Evolutionary conservation across 1,140 invertebrate genomes (phyloP).

Genomic region (Nymphalis io): DNA sequence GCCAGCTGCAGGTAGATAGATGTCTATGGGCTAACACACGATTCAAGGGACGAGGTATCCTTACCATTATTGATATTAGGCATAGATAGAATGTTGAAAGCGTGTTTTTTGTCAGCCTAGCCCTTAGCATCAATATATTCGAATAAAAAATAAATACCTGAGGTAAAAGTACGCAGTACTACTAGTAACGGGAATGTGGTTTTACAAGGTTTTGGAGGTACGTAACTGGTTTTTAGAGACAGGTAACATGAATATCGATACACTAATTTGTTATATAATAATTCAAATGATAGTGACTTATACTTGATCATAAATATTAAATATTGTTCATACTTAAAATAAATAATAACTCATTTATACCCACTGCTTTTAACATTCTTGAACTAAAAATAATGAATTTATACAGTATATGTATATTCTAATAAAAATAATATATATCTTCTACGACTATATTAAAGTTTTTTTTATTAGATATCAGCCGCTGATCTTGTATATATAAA

Average conservation of each 20-base stretch:
- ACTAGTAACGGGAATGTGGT: conserved; percentile 39
- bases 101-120: conserved; percentile 46
- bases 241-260: conserved; percentile 22
- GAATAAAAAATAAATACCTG: conserved; percentile 37
- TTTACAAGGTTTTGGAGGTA: conserved; percentile 37
- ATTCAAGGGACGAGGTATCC: conserved; percentile 53
- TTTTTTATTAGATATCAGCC: no score
- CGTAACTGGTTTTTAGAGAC: conserved; percentile 33
- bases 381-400: no score
- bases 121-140: conserved; percentile 31
- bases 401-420: no score
- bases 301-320: background rate
- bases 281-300: background rate
- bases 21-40: conserved; percentile 50
- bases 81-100: conserved; percentile 40
- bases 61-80: conserved; percentile 39
- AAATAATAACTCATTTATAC: background rate
- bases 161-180: conserved; percentile 36
- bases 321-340: background rate
- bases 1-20: conserved; percentile 67
- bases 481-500: no score
- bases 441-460: no score
- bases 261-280: conserved; percentile 28
- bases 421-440: no score
- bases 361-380: no score